Percentiles rank a stretch among this genome's conserved stretches.
Evolutionary conservation across 2,888 invertebrate species (phyloP).

Genomic region (Drosophila nigricruria): DNA sequence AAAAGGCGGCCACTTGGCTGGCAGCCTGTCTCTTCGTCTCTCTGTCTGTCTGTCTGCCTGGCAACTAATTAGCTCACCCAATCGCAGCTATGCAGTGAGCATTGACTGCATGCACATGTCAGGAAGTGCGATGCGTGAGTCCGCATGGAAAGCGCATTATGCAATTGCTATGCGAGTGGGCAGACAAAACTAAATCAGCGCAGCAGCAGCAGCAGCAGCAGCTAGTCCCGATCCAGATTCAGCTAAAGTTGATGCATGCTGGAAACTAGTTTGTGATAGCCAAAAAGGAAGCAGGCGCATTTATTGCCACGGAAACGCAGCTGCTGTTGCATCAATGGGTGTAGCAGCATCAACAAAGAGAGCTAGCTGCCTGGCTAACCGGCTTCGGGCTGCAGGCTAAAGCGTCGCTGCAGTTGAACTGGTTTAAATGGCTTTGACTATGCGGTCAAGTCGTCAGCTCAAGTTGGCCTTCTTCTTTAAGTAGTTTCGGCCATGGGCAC

Average conservation of each 20-base stretch:
- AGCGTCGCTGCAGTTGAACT: constrained; percentile 52
- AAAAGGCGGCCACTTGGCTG: constrained; percentile 42
- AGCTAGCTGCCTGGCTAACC: constrained; percentile 21
- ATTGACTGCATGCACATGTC: constrained; percentile 27
- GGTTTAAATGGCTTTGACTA: constrained; percentile 62
- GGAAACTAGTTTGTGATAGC: constrained; percentile 42
- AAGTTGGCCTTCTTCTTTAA: constrained; percentile 56
- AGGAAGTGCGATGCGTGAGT: constrained; percentile 68
- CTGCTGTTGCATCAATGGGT: constrained; percentile 48
- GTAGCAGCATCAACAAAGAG: constrained; percentile 27
- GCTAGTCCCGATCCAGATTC: constrained; percentile 8
- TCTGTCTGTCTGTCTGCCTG: constrained; percentile 19
- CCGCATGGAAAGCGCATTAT: constrained; percentile 54
- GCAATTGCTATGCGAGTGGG: constrained; percentile 50
- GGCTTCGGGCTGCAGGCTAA: constrained; percentile 16
- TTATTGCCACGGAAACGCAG: constrained; percentile 69
- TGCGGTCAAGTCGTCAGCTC: constrained; percentile 34
- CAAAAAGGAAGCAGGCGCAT: constrained; percentile 47
- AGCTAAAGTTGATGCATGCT: constrained; percentile 8
- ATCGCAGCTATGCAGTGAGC: constrained; percentile 12
- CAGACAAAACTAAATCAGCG: constrained; percentile 73
- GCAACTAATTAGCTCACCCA: constrained; percentile 45
- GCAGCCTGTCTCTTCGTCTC: constrained; percentile 4
- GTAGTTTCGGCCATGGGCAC: background rate
- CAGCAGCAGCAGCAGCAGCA: constrained; percentile 21